These are phyloP conservation scores for Dipodomys stephensi DNA, from an alignment of 2,113 vertebrate species.

Conservation along the genomic window DNA sequence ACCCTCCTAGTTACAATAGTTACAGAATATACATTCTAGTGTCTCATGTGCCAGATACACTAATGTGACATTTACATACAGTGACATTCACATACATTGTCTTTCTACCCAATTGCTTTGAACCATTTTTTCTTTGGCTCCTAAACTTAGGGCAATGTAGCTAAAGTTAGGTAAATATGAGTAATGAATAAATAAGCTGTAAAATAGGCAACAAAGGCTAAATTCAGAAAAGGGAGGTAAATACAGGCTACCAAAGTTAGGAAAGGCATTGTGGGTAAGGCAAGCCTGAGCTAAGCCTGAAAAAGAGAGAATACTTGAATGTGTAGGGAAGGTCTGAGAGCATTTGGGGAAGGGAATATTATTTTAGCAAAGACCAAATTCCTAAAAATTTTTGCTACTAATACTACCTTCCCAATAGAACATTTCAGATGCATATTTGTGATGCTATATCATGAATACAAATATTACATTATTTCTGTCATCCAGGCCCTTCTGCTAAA, in stretches of 20 bases:
- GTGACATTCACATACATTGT: neutral
- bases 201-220: neutral
- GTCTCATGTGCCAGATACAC: neutral
- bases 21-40: neutral
- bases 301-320: neutral
- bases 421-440: constrained; percentile 51
- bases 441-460: constrained; percentile 29
- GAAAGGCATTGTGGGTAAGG: neutral
- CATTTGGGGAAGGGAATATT: constrained; percentile 15
- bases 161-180: constrained; percentile 9
- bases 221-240: neutral
- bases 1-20: neutral
- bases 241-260: neutral
- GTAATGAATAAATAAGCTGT: neutral
- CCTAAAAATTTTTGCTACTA: constrained; percentile 48
- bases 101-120: neutral
- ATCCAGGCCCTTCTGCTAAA: neutral
- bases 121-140: constrained; percentile 20
- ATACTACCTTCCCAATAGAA: constrained; percentile 41
- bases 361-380: constrained; percentile 56
- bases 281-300: neutral
- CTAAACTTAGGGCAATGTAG: neutral
- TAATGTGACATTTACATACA: neutral
- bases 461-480: constrained; percentile 19
- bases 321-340: neutral